Evolutionary conservation across 1,140 invertebrate genomes (phyloP).

Genomic region (Eupeodes corollae): DNA sequence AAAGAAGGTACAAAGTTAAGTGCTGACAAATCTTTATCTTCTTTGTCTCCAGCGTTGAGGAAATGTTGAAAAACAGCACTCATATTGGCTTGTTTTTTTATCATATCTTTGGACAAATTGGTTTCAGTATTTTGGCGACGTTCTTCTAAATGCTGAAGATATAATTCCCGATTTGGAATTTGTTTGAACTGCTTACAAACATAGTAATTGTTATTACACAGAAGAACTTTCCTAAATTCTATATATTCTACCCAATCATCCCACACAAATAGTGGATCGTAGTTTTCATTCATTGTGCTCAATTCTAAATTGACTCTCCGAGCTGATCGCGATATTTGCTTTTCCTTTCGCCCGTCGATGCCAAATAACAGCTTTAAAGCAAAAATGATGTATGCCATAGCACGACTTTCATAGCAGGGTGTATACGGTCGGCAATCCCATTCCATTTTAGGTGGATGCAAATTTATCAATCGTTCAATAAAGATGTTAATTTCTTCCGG

Average conservation of each 20-base stretch:
- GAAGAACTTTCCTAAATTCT: constrained; percentile 43
- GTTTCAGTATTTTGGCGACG: constrained; percentile 11
- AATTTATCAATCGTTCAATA: constrained; percentile 28
- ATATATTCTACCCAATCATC: constrained; percentile 51
- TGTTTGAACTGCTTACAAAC: constrained; percentile 31
- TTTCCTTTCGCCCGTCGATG: constrained; percentile 51
- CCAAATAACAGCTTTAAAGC: constrained; percentile 49
- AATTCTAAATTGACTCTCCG: constrained; percentile 38
- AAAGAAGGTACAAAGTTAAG: constrained; percentile 25
- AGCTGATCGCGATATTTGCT: constrained; percentile 43
- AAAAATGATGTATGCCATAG: constrained; percentile 50
- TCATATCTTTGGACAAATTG: constrained; percentile 11
- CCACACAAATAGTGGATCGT: constrained; percentile 44
- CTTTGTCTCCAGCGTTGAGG: constrained; percentile 1
- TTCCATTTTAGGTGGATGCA: constrained; percentile 35
- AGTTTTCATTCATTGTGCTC: not conserved
- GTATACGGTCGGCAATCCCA: constrained; percentile 8
- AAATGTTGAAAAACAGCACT: constrained; percentile 14
- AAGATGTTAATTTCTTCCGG: constrained; percentile 35
- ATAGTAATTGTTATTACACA: constrained; percentile 43
- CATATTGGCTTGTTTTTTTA: constrained; percentile 16
- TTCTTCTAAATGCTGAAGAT: constrained; percentile 16
- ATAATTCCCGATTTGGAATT: constrained; percentile 7
- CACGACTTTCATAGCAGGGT: constrained; percentile 50
- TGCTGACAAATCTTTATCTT: not conserved